Conservation (phyloP, 2,113 vertebrate genomes). For the Rana temporaria region DNA sequence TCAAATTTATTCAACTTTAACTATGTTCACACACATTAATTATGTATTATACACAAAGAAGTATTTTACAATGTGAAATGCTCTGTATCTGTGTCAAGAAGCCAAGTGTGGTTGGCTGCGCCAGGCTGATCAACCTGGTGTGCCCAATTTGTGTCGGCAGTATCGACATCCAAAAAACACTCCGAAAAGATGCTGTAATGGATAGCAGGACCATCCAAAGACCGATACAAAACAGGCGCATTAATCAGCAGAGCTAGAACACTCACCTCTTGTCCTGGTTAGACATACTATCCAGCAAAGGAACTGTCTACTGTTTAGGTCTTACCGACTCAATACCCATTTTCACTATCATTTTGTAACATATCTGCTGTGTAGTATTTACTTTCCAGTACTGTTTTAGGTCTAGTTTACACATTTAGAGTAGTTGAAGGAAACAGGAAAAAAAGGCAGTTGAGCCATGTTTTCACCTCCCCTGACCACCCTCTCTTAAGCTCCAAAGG, state of each 20-base stretch:
- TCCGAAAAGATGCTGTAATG: constrained; percentile 55
- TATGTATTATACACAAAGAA: constrained; percentile 56
- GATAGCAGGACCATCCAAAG: constrained; percentile 62
- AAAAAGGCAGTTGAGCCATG: too few relatives aligned
- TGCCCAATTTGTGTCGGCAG: constrained; percentile 57
- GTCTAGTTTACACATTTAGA: too few relatives aligned
- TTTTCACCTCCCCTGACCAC: too few relatives aligned
- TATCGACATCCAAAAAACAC: constrained; percentile 61
- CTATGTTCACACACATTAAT: constrained; percentile 53
- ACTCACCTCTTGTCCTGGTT: constrained; percentile 33
- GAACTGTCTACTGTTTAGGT: too few relatives aligned
- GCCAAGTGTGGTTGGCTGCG: constrained; percentile 50
- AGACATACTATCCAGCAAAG: too few relatives aligned
- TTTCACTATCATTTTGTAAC: constrained; percentile 12
- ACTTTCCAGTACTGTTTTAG: background rate
- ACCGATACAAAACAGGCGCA: constrained; percentile 60
- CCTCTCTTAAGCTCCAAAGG: too few relatives aligned
- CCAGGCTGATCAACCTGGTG: constrained; percentile 58
- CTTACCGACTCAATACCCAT: too few relatives aligned
- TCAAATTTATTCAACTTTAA: constrained; percentile 57
- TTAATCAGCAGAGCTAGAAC: constrained; percentile 60
- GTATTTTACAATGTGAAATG: constrained; percentile 60
- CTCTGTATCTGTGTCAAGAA: constrained; percentile 62
- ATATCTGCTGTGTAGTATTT: constrained; percentile 20
- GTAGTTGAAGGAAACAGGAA: too few relatives aligned